Conservation (phyloP, 2,888 invertebrate genomes). For the Heliconius ethilla region DNA sequence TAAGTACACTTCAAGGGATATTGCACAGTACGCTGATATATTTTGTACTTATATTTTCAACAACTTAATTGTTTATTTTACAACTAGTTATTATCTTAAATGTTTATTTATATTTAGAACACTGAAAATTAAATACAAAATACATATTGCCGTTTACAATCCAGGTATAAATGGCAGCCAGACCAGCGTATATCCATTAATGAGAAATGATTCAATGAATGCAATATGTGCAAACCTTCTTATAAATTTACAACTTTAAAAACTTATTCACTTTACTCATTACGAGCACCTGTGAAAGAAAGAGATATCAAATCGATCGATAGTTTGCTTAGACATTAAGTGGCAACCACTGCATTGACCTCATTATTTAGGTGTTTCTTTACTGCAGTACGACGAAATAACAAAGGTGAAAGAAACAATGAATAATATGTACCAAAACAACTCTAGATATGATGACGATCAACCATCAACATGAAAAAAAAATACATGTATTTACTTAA, state of each 20-base stretch:
- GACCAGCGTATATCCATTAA: conserved; percentile 6
- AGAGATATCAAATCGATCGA: conserved; percentile 78
- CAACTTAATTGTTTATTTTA: conserved; percentile 19
- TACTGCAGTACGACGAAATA: conserved; percentile 54
- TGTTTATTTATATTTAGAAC: conserved; percentile 18
- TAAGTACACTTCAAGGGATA: conserved; percentile 32
- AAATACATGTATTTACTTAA: neutral
- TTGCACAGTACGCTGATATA: conserved; percentile 27
- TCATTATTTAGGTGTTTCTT: conserved; percentile 75
- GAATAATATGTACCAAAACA: neutral
- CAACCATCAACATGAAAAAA: neutral
- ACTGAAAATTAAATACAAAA: neutral
- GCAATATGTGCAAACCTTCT: conserved; percentile 25
- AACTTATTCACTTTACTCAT: conserved; percentile 40
- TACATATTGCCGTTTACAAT: neutral
- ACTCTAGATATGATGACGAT: no score
- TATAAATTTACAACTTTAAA: conserved; percentile 39
- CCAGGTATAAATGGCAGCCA: conserved; percentile 4
- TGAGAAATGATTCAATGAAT: conserved; percentile 36
- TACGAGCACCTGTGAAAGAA: conserved; percentile 65
- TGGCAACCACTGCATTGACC: conserved; percentile 79
- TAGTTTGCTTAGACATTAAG: conserved; percentile 78
- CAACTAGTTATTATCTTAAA: conserved; percentile 4
- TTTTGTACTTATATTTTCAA: conserved; percentile 15
- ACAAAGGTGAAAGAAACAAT: conserved; percentile 8